Evolutionary conservation across 2,113 vertebrate species (phyloP).

Genomic region (Uropsilus gracilis): DNA sequence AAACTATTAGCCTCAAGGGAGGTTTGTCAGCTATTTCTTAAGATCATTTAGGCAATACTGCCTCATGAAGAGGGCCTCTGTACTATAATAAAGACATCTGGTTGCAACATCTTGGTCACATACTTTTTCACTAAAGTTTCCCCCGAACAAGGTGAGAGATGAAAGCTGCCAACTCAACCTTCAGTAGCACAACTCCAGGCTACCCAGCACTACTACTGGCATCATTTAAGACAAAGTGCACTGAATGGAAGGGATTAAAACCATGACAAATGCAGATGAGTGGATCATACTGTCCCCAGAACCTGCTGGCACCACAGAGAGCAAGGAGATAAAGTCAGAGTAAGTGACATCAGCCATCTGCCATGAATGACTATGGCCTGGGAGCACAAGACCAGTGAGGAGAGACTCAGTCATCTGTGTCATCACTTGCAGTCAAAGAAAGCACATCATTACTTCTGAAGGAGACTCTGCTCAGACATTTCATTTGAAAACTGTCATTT

Average conservation of each 20-base stretch:
- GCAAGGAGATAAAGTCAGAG: background rate
- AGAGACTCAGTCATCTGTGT: background rate
- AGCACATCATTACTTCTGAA: conserved; percentile 78
- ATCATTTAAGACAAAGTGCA: background rate
- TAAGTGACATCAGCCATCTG: background rate
- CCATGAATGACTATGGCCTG: background rate
- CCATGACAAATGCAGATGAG: background rate
- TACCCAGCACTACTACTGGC: background rate
- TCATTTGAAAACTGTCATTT: conserved; percentile 81
- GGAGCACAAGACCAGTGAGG: background rate
- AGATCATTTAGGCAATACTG: background rate
- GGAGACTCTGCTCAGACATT: conserved; percentile 74
- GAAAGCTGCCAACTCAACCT: background rate
- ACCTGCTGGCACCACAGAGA: background rate
- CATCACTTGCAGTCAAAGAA: conserved; percentile 61
- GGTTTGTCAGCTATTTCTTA: background rate
- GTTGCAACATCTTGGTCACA: background rate
- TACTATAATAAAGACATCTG: background rate
- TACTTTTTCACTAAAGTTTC: background rate
- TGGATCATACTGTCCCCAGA: background rate
- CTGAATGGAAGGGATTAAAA: background rate
- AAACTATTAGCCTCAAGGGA: background rate
- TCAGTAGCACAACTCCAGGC: background rate
- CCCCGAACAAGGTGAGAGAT: background rate
- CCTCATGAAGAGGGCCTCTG: background rate